These are phyloP conservation scores for Anthopleura sola DNA, from an alignment of 64 coral and sea anemone genomes.

Conservation along the genomic window DNA sequence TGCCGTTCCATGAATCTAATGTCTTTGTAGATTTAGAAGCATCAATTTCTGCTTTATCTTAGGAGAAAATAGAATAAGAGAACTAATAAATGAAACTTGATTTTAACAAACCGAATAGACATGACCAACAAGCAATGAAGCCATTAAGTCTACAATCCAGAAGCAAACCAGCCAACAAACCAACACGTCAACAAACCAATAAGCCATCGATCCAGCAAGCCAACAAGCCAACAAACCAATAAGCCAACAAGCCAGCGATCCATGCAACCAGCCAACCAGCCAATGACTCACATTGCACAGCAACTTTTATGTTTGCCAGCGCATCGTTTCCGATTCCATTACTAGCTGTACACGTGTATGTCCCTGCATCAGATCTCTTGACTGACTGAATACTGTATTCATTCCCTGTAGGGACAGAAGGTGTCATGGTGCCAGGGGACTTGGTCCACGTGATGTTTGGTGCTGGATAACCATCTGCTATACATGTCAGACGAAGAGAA, in stretches of 20 bases:
- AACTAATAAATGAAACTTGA: not conserved
- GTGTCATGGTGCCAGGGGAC: not conserved
- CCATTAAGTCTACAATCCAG: not conserved
- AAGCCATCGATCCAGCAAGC: no score
- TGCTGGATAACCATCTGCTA: slow-evolving; percentile 23
- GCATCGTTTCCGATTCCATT: slow-evolving; percentile 32
- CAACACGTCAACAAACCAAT: not conserved
- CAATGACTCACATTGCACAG: slow-evolving; percentile 33
- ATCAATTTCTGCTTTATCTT: not conserved
- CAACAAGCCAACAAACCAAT: no score
- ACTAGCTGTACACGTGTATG: slow-evolving; percentile 32
- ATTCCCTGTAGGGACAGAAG: not conserved
- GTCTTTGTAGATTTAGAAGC: not conserved
- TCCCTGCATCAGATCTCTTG: slow-evolving; percentile 8
- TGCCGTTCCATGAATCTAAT: not conserved
- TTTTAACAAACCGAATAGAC: no score
- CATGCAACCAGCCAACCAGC: no score
- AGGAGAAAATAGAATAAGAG: not conserved
- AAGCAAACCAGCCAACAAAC: no score
- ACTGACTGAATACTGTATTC: not conserved
- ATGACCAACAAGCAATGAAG: not conserved
- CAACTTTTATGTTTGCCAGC: not conserved
- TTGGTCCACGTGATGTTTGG: slow-evolving; percentile 36
- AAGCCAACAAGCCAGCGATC: no score
- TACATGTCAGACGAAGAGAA: not conserved